These are phyloP conservation scores for Ramazzottius varieornatus DNA, from an alignment of 2,888 invertebrate species.

Conservation along the genomic window DNA sequence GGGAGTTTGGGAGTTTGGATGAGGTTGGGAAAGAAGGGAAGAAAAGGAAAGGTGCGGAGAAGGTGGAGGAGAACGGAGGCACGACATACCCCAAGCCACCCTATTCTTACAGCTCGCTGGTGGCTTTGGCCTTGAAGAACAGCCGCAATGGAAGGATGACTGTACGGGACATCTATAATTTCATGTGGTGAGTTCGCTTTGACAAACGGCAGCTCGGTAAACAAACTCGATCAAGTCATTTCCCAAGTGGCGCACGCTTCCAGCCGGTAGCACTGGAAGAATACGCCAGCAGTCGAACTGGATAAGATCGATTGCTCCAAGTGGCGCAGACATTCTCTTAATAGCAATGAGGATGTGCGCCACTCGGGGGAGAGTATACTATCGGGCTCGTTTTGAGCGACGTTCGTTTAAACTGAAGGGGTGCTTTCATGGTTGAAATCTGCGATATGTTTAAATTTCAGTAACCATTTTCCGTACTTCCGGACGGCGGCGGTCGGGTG, in stretches of 20 bases:
- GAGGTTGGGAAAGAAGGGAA: background rate
- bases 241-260: no score
- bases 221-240: no score
- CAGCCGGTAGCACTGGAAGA: no score
- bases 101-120: background rate
- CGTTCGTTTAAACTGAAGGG: no score
- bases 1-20: background rate
- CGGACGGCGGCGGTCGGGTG: background rate
- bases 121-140: background rate
- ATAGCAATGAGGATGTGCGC: no score
- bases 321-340: no score
- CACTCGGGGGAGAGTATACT: no score
- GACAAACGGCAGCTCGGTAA: no score
- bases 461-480: background rate
- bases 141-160: background rate
- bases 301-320: no score
- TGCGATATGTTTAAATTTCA: background rate
- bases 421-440: no score
- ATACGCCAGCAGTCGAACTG: no score
- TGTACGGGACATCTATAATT: conserved; percentile 2
- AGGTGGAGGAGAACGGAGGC: background rate
- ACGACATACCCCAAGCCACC: background rate
- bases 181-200: background rate
- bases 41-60: background rate
- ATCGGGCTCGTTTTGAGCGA: no score